A percentile compares a stretch with the other conserved stretches of the same genome.
Evolutionary conservation across 2,888 invertebrate species (phyloP).

Genomic region (Limnephilus auricula): DNA sequence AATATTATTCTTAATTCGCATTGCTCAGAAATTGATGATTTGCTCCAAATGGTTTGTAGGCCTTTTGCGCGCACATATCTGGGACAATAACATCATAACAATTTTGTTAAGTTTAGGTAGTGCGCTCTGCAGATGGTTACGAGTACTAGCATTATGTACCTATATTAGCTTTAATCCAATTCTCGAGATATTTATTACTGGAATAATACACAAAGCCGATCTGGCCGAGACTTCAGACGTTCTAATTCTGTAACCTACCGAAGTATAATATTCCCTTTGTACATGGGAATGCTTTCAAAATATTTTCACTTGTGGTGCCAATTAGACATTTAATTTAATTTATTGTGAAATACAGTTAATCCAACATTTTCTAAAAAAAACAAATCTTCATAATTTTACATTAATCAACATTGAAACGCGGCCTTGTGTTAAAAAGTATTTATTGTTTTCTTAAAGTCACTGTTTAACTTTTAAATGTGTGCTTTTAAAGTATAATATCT

Average conservation of each 20-base stretch:
- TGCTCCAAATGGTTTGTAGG: constrained; percentile 18
- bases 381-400: too few species aligned
- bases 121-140: not conserved
- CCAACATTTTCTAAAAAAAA: too few species aligned
- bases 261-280: not conserved
- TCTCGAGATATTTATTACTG: not conserved
- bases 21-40: not conserved
- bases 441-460: too few species aligned
- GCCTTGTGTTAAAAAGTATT: too few species aligned
- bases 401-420: too few species aligned
- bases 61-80: not conserved
- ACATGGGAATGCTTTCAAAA: not conserved
- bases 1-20: not conserved
- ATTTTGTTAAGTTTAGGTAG: not conserved
- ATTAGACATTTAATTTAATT: not conserved
- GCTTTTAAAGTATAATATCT: too few species aligned
- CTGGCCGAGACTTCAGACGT: too few species aligned
- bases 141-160: not conserved
- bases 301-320: not conserved
- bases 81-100: not conserved
- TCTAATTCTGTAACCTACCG: not conserved
- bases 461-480: too few species aligned
- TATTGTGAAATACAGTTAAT: too few species aligned
- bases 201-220: too few species aligned
- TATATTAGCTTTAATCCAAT: not conserved